These are phyloP conservation scores for Sarcophaga caerulescens DNA, from an alignment of 2,888 invertebrate genomes.

Conservation along the genomic window DNA sequence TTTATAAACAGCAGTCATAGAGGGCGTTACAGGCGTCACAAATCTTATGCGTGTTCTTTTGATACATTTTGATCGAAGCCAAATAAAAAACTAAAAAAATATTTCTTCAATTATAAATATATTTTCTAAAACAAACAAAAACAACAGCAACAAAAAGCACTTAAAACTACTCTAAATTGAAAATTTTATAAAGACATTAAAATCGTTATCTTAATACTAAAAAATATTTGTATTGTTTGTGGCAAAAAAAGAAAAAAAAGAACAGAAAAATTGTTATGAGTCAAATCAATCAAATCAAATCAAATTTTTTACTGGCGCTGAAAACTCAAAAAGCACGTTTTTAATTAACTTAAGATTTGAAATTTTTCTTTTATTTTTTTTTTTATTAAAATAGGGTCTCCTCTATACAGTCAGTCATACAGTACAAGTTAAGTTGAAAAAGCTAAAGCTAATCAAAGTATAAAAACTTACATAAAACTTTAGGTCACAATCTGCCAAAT, in stretches of 20 bases:
- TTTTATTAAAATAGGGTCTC: neutral
- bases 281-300: neutral
- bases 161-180: slow-evolving; percentile 11
- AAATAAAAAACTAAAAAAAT: slow-evolving; percentile 31
- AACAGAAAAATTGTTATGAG: neutral
- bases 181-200: slow-evolving; percentile 55
- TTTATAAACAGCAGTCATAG: slow-evolving; percentile 65
- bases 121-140: slow-evolving; percentile 16
- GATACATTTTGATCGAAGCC: slow-evolving; percentile 25
- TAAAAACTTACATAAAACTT: slow-evolving; percentile 1
- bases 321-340: slow-evolving; percentile 44
- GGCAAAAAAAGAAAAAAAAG: neutral
- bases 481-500: slow-evolving; percentile 41
- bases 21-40: slow-evolving; percentile 70
- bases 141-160: neutral
- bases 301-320: neutral
- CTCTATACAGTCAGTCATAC: neutral
- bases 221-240: neutral
- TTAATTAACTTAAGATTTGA: slow-evolving; percentile 57
- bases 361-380: neutral
- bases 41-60: slow-evolving; percentile 65
- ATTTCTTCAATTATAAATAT: slow-evolving; percentile 58
- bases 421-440: too few species aligned
- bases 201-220: slow-evolving; percentile 3
- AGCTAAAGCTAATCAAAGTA: slow-evolving; percentile 2